Conservation (phyloP, 2,888 invertebrate genomes). For the Apamea anceps region DNA sequence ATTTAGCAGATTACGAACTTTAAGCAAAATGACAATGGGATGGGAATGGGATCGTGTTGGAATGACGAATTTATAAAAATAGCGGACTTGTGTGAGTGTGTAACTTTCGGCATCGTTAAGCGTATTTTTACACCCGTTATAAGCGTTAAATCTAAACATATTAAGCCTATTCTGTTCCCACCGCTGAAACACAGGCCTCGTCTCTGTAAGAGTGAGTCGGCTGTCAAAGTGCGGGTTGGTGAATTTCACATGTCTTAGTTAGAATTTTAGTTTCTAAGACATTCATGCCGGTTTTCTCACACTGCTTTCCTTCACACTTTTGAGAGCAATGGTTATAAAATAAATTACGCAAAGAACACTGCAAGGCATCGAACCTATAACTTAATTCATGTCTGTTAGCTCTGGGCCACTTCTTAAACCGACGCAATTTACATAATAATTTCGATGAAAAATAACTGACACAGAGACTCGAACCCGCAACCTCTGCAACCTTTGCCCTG, state of each 20-base stretch:
- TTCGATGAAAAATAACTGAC: neutral
- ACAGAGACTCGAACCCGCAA: neutral
- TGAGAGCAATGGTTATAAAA: neutral
- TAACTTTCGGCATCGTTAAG: neutral
- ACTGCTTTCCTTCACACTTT: neutral
- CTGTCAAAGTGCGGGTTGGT: neutral
- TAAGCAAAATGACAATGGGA: too few relatives aligned
- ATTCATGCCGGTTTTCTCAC: neutral
- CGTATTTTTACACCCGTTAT: constrained; percentile 1
- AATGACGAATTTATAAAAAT: too few relatives aligned
- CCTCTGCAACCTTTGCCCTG: neutral
- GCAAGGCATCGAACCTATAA: neutral
- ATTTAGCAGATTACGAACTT: too few relatives aligned
- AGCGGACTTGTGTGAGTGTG: too few relatives aligned
- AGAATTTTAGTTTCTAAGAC: neutral
- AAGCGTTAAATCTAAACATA: neutral
- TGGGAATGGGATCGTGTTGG: too few relatives aligned
- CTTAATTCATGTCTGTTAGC: neutral
- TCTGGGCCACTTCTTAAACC: too few relatives aligned
- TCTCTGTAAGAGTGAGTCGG: neutral
- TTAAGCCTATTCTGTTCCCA: neutral
- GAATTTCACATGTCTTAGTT: neutral
- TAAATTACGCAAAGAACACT: neutral
- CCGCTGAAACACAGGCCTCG: neutral
- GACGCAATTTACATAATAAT: neutral